A percentile compares a stretch with the other conserved stretches of the same genome.
Conservation (phyloP, 2,888 invertebrate genomes). For the Oscheius sp. region DNA sequence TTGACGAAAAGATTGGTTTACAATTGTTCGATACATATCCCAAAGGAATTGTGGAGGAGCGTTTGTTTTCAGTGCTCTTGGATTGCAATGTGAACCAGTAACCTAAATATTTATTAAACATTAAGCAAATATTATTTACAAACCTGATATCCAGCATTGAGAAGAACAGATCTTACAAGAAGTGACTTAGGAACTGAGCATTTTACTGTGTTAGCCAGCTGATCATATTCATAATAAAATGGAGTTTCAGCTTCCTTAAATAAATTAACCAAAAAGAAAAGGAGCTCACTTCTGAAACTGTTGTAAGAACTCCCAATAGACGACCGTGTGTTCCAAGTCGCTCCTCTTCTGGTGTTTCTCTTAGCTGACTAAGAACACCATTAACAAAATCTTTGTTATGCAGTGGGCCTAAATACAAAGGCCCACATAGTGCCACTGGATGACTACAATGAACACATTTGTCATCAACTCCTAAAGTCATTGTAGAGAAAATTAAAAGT, state of each 20-base stretch:
- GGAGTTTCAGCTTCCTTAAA: slow-evolving; percentile 82
- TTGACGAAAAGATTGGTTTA: slow-evolving; percentile 15
- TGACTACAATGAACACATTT: slow-evolving; percentile 61
- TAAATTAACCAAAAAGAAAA: background rate
- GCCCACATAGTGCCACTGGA: slow-evolving; percentile 82
- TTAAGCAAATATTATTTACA: slow-evolving; percentile 72
- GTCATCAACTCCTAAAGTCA: slow-evolving; percentile 35
- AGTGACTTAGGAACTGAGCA: slow-evolving; percentile 65
- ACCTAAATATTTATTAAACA: slow-evolving; percentile 75
- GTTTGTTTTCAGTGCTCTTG: slow-evolving; percentile 88
- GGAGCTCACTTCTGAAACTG: slow-evolving; percentile 75
- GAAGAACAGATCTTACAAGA: slow-evolving; percentile 81
- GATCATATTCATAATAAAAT: slow-evolving; percentile 85
- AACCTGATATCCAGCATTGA: slow-evolving; percentile 80
- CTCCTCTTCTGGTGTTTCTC: slow-evolving; percentile 68
- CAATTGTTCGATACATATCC: slow-evolving; percentile 85
- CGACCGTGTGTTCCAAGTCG: slow-evolving; percentile 80
- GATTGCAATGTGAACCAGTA: slow-evolving; percentile 88
- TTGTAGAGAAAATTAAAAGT: background rate
- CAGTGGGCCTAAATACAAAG: slow-evolving; percentile 89
- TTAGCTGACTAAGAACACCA: slow-evolving; percentile 75
- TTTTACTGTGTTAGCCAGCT: slow-evolving; percentile 77
- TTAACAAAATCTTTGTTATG: slow-evolving; percentile 83
- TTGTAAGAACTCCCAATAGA: slow-evolving; percentile 82
- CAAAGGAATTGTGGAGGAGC: slow-evolving; percentile 87